These are phyloP conservation scores for Lithophane socia DNA, from an alignment of 2,888 invertebrate species.

Conservation along the genomic window DNA sequence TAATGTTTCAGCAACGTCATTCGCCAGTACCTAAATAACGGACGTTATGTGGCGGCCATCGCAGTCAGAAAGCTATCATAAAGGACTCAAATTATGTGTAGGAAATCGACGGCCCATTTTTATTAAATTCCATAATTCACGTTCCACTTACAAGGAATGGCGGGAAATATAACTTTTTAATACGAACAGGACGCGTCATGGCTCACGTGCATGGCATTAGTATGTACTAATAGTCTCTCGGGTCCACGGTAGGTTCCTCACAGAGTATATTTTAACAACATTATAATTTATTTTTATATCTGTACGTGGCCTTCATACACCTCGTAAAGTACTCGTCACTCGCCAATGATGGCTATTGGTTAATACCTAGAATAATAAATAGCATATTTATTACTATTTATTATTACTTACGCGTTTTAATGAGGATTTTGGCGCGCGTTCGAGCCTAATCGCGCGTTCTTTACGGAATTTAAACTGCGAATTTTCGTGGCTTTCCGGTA, in stretches of 20 bases:
- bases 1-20: no score
- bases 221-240: conserved; percentile 3
- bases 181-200: conserved; percentile 46
- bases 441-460: conserved; percentile 48
- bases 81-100: not conserved
- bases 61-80: not conserved
- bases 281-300: conserved; percentile 65
- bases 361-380: conserved; percentile 66
- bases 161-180: conserved; percentile 44
- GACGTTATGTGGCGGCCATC: not conserved
- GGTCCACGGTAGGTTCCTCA: conserved; percentile 38
- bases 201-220: conserved; percentile 9
- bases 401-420: conserved; percentile 53
- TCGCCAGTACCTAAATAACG: not conserved
- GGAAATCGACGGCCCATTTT: not conserved
- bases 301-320: conserved; percentile 57
- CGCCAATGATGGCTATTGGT: conserved; percentile 53
- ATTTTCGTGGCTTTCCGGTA: conserved; percentile 26
- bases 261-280: conserved; percentile 57
- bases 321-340: conserved; percentile 66
- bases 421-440: conserved; percentile 43
- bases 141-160: conserved; percentile 31
- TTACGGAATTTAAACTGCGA: conserved; percentile 32
- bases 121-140: not conserved
- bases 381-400: conserved; percentile 60